Evolutionary conservation across 1,140 invertebrate species (phyloP).

Genomic region (Caenorhabditis elegans): DNA sequence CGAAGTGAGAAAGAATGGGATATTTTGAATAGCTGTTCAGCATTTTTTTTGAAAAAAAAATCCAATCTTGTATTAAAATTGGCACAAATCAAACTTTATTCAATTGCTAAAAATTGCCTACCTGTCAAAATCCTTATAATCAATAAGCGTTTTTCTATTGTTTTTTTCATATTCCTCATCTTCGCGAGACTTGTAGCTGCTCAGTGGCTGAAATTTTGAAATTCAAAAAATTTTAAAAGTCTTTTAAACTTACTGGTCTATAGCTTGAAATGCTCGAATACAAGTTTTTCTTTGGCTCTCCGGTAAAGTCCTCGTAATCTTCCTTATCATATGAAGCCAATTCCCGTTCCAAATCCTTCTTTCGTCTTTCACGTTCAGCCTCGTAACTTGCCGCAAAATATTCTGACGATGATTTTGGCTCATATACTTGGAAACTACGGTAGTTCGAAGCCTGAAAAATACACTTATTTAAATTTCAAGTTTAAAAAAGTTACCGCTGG

Average conservation of each 20-base stretch:
- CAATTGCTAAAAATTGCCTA: not conserved
- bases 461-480: no score
- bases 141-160: constrained; percentile 46
- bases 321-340: not conserved
- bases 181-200: constrained; percentile 30
- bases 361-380: constrained; percentile 21
- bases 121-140: constrained; percentile 51
- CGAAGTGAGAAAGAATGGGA: no score
- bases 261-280: not conserved
- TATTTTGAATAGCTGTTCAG: no score
- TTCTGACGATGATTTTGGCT: constrained; percentile 50
- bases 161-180: constrained; percentile 50
- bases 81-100: no score
- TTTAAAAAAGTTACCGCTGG: not conserved
- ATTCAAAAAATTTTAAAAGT: not conserved
- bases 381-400: constrained; percentile 41
- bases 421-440: constrained; percentile 45
- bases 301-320: not conserved
- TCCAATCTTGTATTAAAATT: no score
- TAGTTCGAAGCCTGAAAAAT: constrained; percentile 11
- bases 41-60: no score
- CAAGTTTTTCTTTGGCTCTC: not conserved
- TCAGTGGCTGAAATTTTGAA: not conserved
- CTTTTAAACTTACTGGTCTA: not conserved
- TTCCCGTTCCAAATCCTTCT: constrained; percentile 6